Conservation (phyloP, 2,888 invertebrate species). For the Lepidocyrtoides sp. region DNA sequence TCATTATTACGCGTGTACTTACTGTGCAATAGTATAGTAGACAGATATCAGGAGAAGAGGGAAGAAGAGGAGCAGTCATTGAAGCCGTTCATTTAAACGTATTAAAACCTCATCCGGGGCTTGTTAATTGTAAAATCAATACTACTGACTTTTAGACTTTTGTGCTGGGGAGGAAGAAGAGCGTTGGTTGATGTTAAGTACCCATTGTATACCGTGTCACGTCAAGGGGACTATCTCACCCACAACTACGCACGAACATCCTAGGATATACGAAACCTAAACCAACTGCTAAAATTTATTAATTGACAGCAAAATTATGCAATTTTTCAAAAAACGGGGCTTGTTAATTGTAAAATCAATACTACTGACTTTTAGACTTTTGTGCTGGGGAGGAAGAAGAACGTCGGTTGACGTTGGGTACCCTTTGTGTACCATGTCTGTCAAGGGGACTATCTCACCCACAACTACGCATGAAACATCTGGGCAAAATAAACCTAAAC, state of each 20-base stretch:
- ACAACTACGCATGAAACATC: too few relatives aligned
- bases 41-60: background rate
- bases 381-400: background rate
- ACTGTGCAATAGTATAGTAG: too few relatives aligned
- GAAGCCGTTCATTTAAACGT: constrained; percentile 68
- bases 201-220: too few relatives aligned
- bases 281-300: background rate
- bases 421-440: too few relatives aligned
- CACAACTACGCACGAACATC: too few relatives aligned
- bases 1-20: too few relatives aligned
- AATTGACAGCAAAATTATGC: background rate
- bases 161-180: background rate
- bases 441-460: too few relatives aligned
- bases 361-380: constrained; percentile 72
- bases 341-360: constrained; percentile 85
- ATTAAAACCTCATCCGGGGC: constrained; percentile 72
- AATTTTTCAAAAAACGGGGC: constrained; percentile 41
- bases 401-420: background rate
- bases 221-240: too few relatives aligned
- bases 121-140: constrained; percentile 85
- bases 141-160: constrained; percentile 72
- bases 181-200: background rate
- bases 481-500: too few relatives aligned
- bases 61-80: constrained; percentile 27
- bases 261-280: too few relatives aligned